Conservation (phyloP, 1,140 invertebrate genomes). For the Drosophila parabipectinata region DNA sequence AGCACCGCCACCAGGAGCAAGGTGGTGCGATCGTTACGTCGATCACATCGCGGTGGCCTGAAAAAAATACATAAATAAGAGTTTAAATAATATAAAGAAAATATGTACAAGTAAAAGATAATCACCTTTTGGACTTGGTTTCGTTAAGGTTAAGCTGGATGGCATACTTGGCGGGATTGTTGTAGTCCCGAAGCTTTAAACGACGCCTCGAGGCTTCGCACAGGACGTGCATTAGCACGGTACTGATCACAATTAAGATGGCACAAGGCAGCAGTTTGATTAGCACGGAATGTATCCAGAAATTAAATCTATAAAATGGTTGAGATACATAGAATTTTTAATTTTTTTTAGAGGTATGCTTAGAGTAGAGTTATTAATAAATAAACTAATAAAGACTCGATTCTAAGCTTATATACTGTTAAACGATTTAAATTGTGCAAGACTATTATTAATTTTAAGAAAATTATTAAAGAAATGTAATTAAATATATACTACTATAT, state of each 20-base stretch:
- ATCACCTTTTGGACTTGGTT: conserved; percentile 54
- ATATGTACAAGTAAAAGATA: not conserved
- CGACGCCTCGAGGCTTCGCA: conserved; percentile 89
- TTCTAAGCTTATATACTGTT: no score
- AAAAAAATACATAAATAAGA: no score
- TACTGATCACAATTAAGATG: conserved; percentile 92
- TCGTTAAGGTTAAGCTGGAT: conserved; percentile 57
- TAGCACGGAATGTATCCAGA: conserved; percentile 94
- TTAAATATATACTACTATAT: not conserved
- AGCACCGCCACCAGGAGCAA: conserved; percentile 95
- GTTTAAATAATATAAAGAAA: no score
- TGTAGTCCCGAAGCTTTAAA: conserved; percentile 88
- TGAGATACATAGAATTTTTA: no score
- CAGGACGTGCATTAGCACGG: conserved; percentile 90
- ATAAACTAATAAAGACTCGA: no score
- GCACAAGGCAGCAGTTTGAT: conserved; percentile 94
- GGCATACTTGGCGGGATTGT: conserved; percentile 73
- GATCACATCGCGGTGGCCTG: conserved; percentile 87
- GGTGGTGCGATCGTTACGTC: conserved; percentile 93
- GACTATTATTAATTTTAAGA: no score
- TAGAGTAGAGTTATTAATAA: no score
- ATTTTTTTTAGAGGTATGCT: no score
- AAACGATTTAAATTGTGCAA: no score
- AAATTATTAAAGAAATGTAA: no score
- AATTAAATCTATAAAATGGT: conserved; percentile 86